phyloP scores from a whole-genome alignment of 1,140 invertebrate genomes.

The Tetramorium simillimum region DNA sequence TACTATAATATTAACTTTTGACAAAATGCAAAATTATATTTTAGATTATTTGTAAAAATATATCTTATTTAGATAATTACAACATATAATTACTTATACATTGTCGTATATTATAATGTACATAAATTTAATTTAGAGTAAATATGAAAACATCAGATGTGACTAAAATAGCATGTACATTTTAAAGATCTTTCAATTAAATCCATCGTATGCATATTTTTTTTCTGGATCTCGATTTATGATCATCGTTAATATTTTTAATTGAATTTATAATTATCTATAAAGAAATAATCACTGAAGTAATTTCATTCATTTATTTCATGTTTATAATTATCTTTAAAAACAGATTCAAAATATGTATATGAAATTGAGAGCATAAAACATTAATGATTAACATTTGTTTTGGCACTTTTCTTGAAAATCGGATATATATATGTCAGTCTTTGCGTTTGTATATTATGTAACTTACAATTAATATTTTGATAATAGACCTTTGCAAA shows the following conservation, averaged over 20 bases:
- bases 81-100: background rate
- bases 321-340: constrained; percentile 20
- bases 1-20: background rate
- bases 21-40: background rate
- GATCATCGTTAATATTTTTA: background rate
- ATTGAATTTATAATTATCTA: constrained; percentile 4
- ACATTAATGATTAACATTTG: constrained; percentile 14
- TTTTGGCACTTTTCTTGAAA: constrained; percentile 68
- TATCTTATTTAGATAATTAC: background rate
- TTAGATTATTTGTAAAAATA: constrained; percentile 10
- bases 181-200: background rate
- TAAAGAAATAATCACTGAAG: background rate
- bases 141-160: background rate
- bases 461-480: background rate
- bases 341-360: constrained; percentile 30
- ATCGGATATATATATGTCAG: constrained; percentile 50
- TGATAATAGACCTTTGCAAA: constrained; percentile 1
- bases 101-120: background rate
- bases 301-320: background rate
- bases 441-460: constrained; percentile 59
- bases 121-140: background rate
- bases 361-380: background rate
- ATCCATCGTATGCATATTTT: background rate
- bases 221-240: background rate
- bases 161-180: background rate